Evolutionary conservation across 2,888 invertebrate genomes (phyloP).

Genomic region (Dasypogon diadema): DNA sequence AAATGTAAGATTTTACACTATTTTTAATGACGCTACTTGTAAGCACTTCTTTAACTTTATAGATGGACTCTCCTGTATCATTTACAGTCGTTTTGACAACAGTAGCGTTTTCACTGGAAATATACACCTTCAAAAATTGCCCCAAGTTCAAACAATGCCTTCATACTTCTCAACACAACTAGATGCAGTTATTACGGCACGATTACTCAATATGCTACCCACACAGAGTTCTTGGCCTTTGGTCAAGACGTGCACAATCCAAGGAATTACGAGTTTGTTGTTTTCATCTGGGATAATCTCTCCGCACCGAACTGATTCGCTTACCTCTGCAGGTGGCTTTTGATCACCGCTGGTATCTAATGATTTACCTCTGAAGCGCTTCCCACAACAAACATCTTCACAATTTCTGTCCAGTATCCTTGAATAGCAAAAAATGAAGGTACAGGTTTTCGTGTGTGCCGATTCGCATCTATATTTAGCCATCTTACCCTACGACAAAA

Average conservation of each 20-base stretch:
- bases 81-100: neutral
- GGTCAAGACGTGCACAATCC: constrained; percentile 51
- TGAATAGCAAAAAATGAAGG: no score
- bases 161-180: constrained; percentile 52
- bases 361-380: constrained; percentile 51
- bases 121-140: neutral
- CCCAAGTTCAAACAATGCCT: neutral
- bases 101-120: neutral
- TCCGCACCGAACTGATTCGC: constrained; percentile 26
- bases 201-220: constrained; percentile 50
- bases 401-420: constrained; percentile 53
- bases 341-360: constrained; percentile 35
- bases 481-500: neutral
- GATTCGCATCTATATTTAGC: neutral
- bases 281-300: constrained; percentile 52
- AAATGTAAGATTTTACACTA: neutral
- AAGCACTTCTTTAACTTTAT: neutral
- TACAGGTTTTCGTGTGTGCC: no score
- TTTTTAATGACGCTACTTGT: neutral
- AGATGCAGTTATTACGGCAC: constrained; percentile 52
- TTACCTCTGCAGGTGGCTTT: neutral
- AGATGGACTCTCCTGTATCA: neutral
- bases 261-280: constrained; percentile 50
- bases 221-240: constrained; percentile 50
- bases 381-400: constrained; percentile 53